These are phyloP conservation scores for Drosophila cardini DNA, from an alignment of 1,140 invertebrate genomes.

Conservation along the genomic window DNA sequence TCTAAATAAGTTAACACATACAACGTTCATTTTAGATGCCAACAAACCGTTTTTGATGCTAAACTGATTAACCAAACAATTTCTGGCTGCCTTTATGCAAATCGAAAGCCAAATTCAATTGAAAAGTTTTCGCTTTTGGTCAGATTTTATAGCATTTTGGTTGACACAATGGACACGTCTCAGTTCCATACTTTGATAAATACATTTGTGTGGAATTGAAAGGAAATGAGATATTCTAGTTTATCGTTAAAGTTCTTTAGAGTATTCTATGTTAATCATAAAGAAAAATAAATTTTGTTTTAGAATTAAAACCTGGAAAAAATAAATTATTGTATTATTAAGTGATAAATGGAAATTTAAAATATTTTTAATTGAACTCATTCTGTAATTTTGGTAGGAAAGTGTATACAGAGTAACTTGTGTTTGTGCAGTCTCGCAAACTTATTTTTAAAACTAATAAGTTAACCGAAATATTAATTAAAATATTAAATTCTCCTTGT, in stretches of 20 bases:
- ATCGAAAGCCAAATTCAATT: slow-evolving; percentile 32
- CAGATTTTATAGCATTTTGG: slow-evolving; percentile 16
- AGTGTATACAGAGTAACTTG: no score
- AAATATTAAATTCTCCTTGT: not conserved
- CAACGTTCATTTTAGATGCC: not conserved
- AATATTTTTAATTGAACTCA: no score
- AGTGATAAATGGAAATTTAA: no score
- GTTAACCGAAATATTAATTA: not conserved
- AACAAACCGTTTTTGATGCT: slow-evolving; percentile 10
- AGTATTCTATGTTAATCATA: not conserved
- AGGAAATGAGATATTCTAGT: slow-evolving; percentile 3
- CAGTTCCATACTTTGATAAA: not conserved
- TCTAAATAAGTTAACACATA: not conserved
- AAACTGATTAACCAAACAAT: slow-evolving; percentile 21
- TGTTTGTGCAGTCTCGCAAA: no score
- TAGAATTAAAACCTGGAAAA: no score
- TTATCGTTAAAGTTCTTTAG: not conserved
- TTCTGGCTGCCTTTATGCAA: slow-evolving; percentile 30
- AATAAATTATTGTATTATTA: no score
- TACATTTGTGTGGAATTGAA: slow-evolving; percentile 3
- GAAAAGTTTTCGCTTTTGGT: slow-evolving; percentile 19
- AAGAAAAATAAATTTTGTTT: no score
- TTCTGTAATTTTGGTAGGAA: no score
- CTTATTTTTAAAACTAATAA: not conserved
- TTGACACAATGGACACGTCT: slow-evolving; percentile 9